Evolutionary conservation across 2,888 invertebrate genomes (phyloP), one percentile per base, ranked within the genome.

Genomic region (Patella pellucida): DNA sequence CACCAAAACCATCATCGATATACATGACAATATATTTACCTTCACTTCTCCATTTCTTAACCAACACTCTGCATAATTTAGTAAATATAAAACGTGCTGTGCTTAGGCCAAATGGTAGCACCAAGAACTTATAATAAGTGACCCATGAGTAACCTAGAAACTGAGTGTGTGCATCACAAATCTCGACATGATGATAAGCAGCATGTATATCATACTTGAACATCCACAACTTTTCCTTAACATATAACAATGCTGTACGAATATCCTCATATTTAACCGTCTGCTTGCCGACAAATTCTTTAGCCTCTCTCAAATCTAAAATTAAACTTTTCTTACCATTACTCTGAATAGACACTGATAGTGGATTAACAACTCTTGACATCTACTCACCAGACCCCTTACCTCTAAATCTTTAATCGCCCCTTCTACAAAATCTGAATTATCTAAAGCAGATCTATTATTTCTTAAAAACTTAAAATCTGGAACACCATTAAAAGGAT

Each of bases 1-100:
- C 56, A 12, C 73, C 76, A 69, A 79, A n/a, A 73, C 78, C 79
- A 54, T 79, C 79, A 69, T 79, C 82, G 19, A 79, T 54, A 52
- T 77, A 79, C 78, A 79, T 78, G 68, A 78, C 52, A 11, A 75
- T 62, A 62, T 23, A 62, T 62, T 76, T 75, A 14, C 78, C 78
- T 51, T 80, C 79, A 68, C 71, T 62, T 56, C 77, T 41, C 77
- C 78, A 78, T 69, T 77, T 78, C 51, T 72, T 56, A 15, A 78
- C 27, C 19, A 75, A 71, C 15, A 70, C 70, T 19, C 77, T 31
- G 27, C 74, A 73, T n/a, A 81, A 12, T 68, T 81, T 78, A 9
- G 78, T 75, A 75, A 78, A 76, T 16, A 73, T 31, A 71, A 70
- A 81, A 19, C 69, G 68, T 19, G 77, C 77, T 4, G 75, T 52